Percentiles rank a stretch among this genome's conserved stretches.
These are phyloP conservation scores for Laupala kohalensis DNA, from an alignment of 1,140 invertebrate species.

Conservation along the genomic window DNA sequence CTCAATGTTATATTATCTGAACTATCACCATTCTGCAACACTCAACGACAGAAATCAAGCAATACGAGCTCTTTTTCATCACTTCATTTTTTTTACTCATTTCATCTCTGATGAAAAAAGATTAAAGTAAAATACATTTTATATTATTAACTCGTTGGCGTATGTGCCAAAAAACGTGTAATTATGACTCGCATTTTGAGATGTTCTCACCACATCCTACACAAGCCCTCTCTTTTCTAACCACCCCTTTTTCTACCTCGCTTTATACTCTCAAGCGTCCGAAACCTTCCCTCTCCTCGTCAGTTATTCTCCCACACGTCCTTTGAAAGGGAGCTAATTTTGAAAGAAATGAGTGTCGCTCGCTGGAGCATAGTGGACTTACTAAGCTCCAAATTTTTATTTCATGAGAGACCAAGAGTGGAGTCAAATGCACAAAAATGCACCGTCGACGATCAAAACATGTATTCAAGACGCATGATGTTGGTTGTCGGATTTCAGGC, in stretches of 20 bases:
- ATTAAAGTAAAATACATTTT: neutral
- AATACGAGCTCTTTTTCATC: too few relatives aligned
- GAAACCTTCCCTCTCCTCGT: neutral
- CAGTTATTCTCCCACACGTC: neutral
- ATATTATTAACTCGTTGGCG: neutral
- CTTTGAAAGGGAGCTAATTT: neutral
- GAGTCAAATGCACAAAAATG: too few relatives aligned
- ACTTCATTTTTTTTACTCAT: neutral
- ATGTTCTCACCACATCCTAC: neutral
- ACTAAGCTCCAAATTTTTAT: neutral
- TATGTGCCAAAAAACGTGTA: neutral
- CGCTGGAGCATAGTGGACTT: neutral
- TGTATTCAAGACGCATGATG: too few relatives aligned
- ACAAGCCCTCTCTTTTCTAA: neutral
- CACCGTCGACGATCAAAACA: too few relatives aligned
- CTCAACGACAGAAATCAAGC: too few relatives aligned
- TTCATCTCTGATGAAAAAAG: neutral
- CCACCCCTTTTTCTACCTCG: too few relatives aligned
- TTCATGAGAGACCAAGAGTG: too few relatives aligned
- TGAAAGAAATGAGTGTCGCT: neutral
- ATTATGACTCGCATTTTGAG: neutral
- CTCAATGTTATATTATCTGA: too few relatives aligned
- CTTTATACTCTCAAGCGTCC: too few relatives aligned
- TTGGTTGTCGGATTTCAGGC: too few relatives aligned
- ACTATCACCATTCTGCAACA: too few relatives aligned